phyloP scores from a whole-genome alignment of 2,888 invertebrate genomes.

The Chaetogeoica ovagalla region DNA sequence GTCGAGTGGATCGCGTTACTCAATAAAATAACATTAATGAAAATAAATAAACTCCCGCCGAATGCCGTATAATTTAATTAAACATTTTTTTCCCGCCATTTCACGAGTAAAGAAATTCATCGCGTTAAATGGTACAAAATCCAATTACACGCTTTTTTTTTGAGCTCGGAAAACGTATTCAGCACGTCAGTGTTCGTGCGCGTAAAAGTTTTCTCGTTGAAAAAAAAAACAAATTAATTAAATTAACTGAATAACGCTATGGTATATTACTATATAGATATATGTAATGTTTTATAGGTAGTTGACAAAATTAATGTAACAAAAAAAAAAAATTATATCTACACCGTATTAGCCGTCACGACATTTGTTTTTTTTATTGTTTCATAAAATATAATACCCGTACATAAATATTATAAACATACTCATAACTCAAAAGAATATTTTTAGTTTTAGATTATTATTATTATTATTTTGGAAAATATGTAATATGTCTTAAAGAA shows the following conservation, averaged over 20 bases:
- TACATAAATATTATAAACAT: neutral
- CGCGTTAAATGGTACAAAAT: neutral
- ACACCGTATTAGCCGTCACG: neutral
- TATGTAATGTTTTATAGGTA: neutral
- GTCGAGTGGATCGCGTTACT: no score
- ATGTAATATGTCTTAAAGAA: no score
- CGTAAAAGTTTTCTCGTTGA: neutral
- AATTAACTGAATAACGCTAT: neutral
- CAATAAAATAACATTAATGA: neutral
- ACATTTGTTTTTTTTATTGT: no score
- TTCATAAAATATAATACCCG: neutral
- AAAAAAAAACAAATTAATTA: constrained; percentile 1
- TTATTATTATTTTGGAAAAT: no score
- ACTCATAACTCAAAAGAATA: no score
- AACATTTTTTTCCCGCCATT: neutral
- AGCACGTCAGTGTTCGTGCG: neutral
- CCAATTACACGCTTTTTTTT: neutral
- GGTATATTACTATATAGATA: neutral
- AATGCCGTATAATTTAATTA: neutral
- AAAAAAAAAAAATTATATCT: neutral
- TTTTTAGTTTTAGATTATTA: neutral
- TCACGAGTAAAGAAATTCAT: neutral
- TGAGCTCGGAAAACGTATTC: neutral
- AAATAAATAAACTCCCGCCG: neutral
- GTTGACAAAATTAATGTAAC: neutral